These are phyloP conservation scores for Eupelmus urozonus DNA, from an alignment of 2,888 invertebrate genomes.

Conservation along the genomic window DNA sequence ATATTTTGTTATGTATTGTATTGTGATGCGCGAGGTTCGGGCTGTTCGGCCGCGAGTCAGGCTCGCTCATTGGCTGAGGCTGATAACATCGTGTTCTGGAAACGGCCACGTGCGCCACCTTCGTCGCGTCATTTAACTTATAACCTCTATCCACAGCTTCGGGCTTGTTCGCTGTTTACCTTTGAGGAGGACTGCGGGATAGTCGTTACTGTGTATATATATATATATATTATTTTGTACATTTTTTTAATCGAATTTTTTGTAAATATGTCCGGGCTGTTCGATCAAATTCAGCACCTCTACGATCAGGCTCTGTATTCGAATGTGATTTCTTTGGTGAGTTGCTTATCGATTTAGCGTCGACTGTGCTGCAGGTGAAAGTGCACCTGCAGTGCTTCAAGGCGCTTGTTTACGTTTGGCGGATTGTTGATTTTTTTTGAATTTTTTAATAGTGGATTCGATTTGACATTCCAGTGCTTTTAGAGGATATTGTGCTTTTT, in stretches of 20 bases:
- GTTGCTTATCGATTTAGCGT: slow-evolving; percentile 62
- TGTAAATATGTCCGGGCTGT: slow-evolving; percentile 79
- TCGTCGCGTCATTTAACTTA: too few species aligned
- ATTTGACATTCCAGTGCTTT: too few species aligned
- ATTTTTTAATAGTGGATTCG: too few species aligned
- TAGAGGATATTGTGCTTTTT: too few species aligned
- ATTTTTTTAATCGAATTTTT: slow-evolving; percentile 46
- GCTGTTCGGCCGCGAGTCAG: background rate
- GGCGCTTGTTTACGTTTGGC: too few species aligned
- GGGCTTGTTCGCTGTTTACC: too few species aligned
- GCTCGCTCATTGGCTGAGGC: background rate
- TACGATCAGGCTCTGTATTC: slow-evolving; percentile 86
- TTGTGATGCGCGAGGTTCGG: too few species aligned
- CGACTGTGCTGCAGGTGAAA: too few species aligned
- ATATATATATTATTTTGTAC: too few species aligned
- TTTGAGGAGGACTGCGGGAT: background rate
- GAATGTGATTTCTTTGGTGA: slow-evolving; percentile 85
- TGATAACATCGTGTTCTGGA: background rate
- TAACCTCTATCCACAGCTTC: too few species aligned
- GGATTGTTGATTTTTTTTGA: background rate
- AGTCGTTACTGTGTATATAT: slow-evolving; percentile 50
- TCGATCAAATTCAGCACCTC: slow-evolving; percentile 84
- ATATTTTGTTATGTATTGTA: too few species aligned
- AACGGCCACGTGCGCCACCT: slow-evolving; percentile 39
- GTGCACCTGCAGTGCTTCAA: too few species aligned